Percentiles rank a stretch among this genome's conserved stretches.
Conservation (phyloP, 2,113 vertebrate species). For the Halichoeres trimaculatus region DNA sequence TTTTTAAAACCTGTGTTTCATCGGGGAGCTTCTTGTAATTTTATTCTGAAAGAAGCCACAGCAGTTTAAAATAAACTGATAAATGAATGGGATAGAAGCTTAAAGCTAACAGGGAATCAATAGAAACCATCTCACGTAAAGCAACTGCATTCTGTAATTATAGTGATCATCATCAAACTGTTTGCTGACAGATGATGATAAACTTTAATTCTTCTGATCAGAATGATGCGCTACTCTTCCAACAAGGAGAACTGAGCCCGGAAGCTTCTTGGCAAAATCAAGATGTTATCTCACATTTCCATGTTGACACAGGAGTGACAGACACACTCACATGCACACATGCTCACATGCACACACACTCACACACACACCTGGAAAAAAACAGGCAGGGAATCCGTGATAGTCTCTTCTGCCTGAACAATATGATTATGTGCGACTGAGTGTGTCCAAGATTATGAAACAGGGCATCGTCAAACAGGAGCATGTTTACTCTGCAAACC, state of each 20-base stretch:
- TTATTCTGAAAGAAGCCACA: too few species aligned
- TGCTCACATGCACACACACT: not conserved
- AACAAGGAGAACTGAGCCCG: not conserved
- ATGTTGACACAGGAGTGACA: conserved; percentile 6
- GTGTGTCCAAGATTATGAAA: conserved; percentile 27
- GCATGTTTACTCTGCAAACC: conserved; percentile 35
- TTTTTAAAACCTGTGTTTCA: too few species aligned
- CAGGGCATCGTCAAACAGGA: conserved; percentile 26
- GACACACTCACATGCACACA: not conserved
- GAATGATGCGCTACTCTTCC: not conserved
- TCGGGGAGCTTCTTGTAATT: too few species aligned
- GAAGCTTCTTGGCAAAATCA: conserved; percentile 5
- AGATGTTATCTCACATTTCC: conserved; percentile 3
- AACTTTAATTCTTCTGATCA: not conserved
- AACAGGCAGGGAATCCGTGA: not conserved
- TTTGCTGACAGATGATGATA: not conserved
- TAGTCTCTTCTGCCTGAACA: not conserved
- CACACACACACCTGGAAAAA: not conserved
- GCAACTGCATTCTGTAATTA: too few species aligned
- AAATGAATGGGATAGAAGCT: too few species aligned
- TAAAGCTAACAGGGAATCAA: too few species aligned
- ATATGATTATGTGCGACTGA: not conserved
- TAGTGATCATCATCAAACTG: not conserved
- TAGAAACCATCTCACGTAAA: too few species aligned
- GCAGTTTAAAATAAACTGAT: too few species aligned